Evolutionary conservation across 2,888 invertebrate genomes (phyloP).

Genomic region (Candidula unifasciata): DNA sequence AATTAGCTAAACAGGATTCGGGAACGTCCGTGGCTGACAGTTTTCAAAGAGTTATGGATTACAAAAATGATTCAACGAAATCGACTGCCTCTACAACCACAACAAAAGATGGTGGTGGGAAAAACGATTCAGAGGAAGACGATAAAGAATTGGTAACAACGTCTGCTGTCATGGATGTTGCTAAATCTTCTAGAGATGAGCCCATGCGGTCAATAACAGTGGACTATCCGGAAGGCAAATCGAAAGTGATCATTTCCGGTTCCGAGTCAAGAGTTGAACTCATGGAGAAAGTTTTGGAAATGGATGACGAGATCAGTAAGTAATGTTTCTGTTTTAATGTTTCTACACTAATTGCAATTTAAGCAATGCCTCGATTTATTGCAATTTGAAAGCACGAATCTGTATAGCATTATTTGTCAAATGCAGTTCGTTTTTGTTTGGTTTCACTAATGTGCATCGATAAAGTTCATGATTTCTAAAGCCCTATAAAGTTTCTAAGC

Average conservation of each 20-base stretch:
- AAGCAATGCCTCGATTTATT: not conserved
- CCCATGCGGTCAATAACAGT: slow-evolving; percentile 6
- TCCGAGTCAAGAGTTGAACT: slow-evolving; percentile 61
- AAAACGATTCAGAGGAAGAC: not conserved
- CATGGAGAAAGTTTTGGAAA: slow-evolving; percentile 90
- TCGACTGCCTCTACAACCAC: slow-evolving; percentile 79
- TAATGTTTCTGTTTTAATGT: slow-evolving; percentile 28
- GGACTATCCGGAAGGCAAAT: slow-evolving; percentile 44
- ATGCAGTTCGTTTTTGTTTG: no score
- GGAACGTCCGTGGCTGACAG: not conserved
- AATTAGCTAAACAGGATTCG: not conserved
- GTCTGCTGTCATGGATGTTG: not conserved
- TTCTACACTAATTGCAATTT: not conserved
- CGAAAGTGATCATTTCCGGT: slow-evolving; percentile 43
- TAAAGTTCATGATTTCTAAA: no score
- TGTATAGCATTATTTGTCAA: no score
- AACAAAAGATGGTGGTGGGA: slow-evolving; percentile 77
- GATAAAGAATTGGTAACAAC: not conserved
- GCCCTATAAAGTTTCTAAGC: no score
- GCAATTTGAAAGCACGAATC: no score
- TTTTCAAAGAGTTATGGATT: not conserved
- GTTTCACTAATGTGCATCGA: no score
- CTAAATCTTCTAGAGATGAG: not conserved
- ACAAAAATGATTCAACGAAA: not conserved
- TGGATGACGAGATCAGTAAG: slow-evolving; percentile 89